Conservation (phyloP, 2,888 invertebrate genomes). For the Leptothorax acervorum region DNA sequence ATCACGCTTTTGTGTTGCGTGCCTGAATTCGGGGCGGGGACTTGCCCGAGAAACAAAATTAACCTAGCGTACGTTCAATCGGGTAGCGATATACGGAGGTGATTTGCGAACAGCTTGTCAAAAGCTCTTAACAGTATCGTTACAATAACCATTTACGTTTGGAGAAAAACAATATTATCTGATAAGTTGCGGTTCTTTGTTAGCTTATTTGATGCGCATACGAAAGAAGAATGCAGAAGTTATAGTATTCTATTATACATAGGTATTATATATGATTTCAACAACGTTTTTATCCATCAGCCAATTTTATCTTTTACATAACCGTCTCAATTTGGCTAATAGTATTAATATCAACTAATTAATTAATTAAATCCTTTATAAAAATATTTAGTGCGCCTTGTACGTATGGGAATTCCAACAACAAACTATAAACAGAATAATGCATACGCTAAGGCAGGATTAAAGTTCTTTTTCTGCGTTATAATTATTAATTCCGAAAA, state of each 20-base stretch:
- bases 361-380: neutral
- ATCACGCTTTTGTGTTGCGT: conserved; percentile 51
- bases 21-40: conserved; percentile 26
- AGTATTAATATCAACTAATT: neutral
- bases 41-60: conserved; percentile 37
- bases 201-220: too few relatives aligned
- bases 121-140: neutral
- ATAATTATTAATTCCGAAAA: conserved; percentile 12
- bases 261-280: neutral
- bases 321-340: neutral
- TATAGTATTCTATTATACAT: neutral
- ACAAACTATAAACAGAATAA: neutral
- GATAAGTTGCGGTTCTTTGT: neutral
- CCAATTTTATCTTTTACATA: neutral
- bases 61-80: conserved; percentile 12
- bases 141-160: neutral
- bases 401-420: neutral
- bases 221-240: neutral
- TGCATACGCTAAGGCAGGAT: neutral
- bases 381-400: neutral
- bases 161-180: neutral
- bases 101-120: neutral
- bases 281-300: neutral
- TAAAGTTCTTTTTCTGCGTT: neutral
- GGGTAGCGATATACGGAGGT: neutral